These are phyloP conservation scores for Antrozous pallidus DNA, from an alignment of 2,797 vertebrate genomes.

Conservation along the genomic window DNA sequence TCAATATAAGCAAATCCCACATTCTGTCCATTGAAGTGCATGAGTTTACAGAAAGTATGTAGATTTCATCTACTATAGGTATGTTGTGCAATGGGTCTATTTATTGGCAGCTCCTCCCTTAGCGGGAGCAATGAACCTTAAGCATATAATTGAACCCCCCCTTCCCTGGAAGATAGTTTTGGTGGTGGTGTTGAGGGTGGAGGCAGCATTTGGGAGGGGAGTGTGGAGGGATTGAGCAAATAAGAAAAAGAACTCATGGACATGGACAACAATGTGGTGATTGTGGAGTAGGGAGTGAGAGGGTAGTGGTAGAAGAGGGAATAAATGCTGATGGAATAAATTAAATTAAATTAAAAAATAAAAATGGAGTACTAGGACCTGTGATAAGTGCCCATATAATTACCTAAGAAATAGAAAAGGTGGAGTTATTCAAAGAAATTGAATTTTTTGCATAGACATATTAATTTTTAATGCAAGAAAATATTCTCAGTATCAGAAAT, in stretches of 20 bases:
- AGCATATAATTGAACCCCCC: background rate
- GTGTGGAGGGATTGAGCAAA: background rate
- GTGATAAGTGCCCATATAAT: background rate
- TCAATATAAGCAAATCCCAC: background rate
- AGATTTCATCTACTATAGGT: background rate
- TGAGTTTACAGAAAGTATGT: constrained; percentile 34
- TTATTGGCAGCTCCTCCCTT: background rate
- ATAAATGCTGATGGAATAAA: background rate
- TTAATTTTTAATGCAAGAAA: background rate
- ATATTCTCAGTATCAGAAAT: background rate
- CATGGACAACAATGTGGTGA: background rate
- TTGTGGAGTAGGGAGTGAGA: background rate
- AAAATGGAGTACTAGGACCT: background rate
- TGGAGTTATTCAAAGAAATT: background rate
- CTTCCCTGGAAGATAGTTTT: background rate
- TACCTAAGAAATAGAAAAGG: background rate
- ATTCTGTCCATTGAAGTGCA: background rate
- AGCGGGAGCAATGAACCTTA: background rate
- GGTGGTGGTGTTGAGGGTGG: accelerated
- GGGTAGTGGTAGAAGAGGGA: background rate
- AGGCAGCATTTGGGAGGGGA: background rate
- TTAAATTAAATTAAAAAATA: background rate
- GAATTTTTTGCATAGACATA: background rate
- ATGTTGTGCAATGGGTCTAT: background rate
- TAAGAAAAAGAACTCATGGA: background rate